Percentiles rank a stretch among this genome's conserved stretches.
These are phyloP conservation scores for Eupithecia subumbrata DNA, from an alignment of 2,888 invertebrate species.

Conservation along the genomic window DNA sequence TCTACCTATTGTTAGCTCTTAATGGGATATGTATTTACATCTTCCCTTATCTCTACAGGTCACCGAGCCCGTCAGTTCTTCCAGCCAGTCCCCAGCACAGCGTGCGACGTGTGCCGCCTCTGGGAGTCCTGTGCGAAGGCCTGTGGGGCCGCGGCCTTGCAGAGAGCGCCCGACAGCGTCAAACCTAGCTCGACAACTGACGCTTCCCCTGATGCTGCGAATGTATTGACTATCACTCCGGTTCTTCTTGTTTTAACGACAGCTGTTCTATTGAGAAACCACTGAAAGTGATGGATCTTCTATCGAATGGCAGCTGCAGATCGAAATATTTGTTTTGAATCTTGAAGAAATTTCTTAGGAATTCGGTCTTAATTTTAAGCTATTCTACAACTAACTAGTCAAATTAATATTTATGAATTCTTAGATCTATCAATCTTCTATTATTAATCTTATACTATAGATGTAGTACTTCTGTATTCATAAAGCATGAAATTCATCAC, in stretches of 20 bases:
- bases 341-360: background rate
- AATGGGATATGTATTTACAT: background rate
- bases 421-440: conserved; percentile 1
- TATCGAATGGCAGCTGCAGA: background rate
- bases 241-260: background rate
- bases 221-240: conserved; percentile 28
- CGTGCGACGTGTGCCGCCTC: conserved; percentile 92
- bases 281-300: background rate
- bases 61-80: conserved; percentile 93
- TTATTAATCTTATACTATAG: background rate
- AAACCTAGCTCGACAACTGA: conserved; percentile 21
- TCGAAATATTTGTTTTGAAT: background rate
- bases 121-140: conserved; percentile 74
- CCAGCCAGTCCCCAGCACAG: conserved; percentile 86
- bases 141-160: conserved; percentile 66
- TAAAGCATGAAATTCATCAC: background rate
- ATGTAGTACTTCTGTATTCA: background rate
- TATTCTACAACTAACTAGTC: conserved; percentile 46
- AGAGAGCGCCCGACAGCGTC: conserved; percentile 46
- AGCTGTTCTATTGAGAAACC: background rate
- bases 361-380: conserved; percentile 19
- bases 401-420: conserved; percentile 36
- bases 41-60: conserved; percentile 76
- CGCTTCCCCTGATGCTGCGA: conserved; percentile 39
- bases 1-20: background rate